Evolutionary conservation across 2,888 invertebrate species (phyloP).

Genomic region (Drosophila meridionalis): DNA sequence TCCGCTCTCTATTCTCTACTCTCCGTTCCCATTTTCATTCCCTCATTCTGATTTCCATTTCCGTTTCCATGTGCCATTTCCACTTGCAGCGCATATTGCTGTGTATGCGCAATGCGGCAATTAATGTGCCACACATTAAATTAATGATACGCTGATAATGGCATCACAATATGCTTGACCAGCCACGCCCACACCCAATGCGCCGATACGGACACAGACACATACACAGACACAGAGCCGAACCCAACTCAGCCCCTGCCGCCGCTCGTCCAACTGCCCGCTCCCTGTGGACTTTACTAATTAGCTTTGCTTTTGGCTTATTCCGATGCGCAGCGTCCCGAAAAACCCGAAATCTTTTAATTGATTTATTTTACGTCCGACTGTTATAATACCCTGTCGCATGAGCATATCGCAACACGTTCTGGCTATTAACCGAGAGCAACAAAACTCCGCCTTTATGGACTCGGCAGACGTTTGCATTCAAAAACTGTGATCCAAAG

Average conservation of each 20-base stretch:
- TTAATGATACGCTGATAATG: conserved; percentile 74
- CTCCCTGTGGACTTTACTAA: conserved; percentile 37
- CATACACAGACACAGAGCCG: background rate
- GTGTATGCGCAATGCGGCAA: conserved; percentile 66
- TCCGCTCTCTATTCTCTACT: background rate
- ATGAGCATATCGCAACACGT: background rate
- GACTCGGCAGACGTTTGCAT: background rate
- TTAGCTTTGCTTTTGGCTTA: conserved; percentile 52
- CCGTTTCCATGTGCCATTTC: conserved; percentile 10
- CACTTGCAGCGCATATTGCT: conserved; percentile 33
- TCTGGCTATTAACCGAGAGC: background rate
- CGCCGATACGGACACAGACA: background rate
- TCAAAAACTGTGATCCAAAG: background rate
- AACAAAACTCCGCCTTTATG: background rate
- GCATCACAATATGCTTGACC: conserved; percentile 60
- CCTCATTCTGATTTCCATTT: conserved; percentile 11
- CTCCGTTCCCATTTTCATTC: background rate
- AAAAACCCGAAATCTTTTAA: conserved; percentile 50
- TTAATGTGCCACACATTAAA: conserved; percentile 74
- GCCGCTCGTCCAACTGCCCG: conserved; percentile 2
- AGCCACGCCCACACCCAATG: conserved; percentile 20
- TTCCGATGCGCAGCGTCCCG: conserved; percentile 13
- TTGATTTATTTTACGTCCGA: conserved; percentile 55
- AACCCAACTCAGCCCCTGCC: background rate
- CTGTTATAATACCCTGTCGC: conserved; percentile 13